A percentile compares a stretch with the other conserved stretches of the same genome.
These are phyloP conservation scores for Ranitomeya imitator DNA, from an alignment of 2,113 vertebrate species.

Conservation along the genomic window DNA sequence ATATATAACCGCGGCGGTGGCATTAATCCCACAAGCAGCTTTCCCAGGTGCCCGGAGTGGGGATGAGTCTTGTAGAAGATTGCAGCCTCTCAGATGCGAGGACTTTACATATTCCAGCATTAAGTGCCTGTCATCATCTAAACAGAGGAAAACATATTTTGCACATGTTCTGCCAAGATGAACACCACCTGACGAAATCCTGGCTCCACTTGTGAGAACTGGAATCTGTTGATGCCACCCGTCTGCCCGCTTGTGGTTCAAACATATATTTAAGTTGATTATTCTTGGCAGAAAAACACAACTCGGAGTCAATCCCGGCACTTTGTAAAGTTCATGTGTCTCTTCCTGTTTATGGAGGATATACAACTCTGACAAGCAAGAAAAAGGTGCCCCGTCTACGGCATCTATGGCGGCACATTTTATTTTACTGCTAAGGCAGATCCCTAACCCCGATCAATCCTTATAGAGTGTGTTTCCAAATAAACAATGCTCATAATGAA, in stretches of 20 bases:
- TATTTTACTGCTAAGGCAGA: too few relatives aligned
- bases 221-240: slow-evolving; percentile 8
- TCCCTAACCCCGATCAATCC: too few relatives aligned
- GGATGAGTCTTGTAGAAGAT: not conserved
- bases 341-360: not conserved
- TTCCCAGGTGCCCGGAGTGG: not conserved
- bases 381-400: too few relatives aligned
- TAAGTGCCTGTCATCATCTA: not conserved
- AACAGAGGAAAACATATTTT: not conserved
- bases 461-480: too few relatives aligned
- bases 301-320: not conserved
- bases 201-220: not conserved
- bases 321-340: not conserved
- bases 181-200: not conserved
- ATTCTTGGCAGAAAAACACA: not conserved
- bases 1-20: slow-evolving; percentile 30
- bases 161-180: not conserved
- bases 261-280: not conserved
- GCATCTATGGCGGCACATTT: too few relatives aligned
- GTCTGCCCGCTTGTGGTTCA: slow-evolving; percentile 7
- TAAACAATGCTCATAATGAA: too few relatives aligned
- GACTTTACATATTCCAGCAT: not conserved
- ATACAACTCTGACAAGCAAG: too few relatives aligned
- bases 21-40: slow-evolving; percentile 41
- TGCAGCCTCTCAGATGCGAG: not conserved